Evolutionary conservation across 2,113 vertebrate species (phyloP), one percentile per base, ranked within the genome.

Genomic region (Zeus faber): DNA sequence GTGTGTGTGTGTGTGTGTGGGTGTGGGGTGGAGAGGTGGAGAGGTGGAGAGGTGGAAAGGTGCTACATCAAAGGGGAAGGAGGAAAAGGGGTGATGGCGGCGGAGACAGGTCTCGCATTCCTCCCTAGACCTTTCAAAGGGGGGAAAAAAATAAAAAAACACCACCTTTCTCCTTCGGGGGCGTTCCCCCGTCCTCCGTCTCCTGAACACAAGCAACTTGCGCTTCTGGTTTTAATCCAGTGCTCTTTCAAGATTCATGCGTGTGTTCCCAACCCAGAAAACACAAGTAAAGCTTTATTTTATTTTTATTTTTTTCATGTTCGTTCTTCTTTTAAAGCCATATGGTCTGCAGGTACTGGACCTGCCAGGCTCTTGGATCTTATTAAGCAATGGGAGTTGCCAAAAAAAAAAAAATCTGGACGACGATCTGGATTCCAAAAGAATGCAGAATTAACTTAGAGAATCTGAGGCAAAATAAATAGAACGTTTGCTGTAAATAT

Each of bases 301-400:
- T 64, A n/a, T n/a, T n/a, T n/a, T n/a, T n/a, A n/a, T n/a, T n/a
- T n/a, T n/a, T n/a, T n/a, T n/a, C n/a, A n/a, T n/a, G n/a, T n/a
- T n/a, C n/a, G n/a, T n/a, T n/a, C 56, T 41, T 51, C 43, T 58
- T 66, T 31, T 33, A 3, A 58, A 41, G 26, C 49, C 79, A 82
- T 82, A 72, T 83, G 80, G 61, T 37, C 67, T 20, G 27, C 77
- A 84, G 81, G 73, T 77, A 84, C 58, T 24, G 5, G 0, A 17
- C 31, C 13, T 37, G 11, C 33, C 33, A n/a, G 13, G 33, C 33
- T 37, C 33, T n/a, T 14, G 13, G 11, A n/a, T 14, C 33, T 1
- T 14, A n/a, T 14, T n/a, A 37, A n/a, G 33, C n/a, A n/a, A n/a
- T n/a, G n/a, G n/a, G n/a, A n/a, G n/a, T n/a, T n/a, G n/a, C n/a